Evolutionary conservation across 2,888 invertebrate genomes (phyloP).

Genomic region (Synergus gifuensis): DNA sequence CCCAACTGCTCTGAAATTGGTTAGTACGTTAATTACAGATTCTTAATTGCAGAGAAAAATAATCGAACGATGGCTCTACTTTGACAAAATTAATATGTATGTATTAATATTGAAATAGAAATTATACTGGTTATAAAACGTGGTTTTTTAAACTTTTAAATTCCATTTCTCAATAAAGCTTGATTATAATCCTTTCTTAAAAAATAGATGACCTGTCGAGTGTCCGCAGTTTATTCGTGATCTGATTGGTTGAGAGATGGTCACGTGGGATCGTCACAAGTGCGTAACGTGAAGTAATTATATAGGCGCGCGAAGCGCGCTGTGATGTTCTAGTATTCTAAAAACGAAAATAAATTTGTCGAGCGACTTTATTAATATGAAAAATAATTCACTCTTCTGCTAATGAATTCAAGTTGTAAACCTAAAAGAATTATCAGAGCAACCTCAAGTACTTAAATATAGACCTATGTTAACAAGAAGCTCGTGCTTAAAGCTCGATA

Average conservation of each 20-base stretch:
- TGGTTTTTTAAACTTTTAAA: neutral
- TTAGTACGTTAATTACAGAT: conserved; percentile 34
- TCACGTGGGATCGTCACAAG: too few species aligned
- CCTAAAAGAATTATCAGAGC: conserved; percentile 10
- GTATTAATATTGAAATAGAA: too few species aligned
- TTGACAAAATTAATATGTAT: too few species aligned
- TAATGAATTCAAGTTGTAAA: neutral
- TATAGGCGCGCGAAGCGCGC: too few species aligned
- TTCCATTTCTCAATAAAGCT: neutral
- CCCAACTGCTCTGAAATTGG: conserved; percentile 23
- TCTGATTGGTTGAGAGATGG: too few species aligned
- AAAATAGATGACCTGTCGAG: too few species aligned
- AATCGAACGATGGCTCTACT: neutral
- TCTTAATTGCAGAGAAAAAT: conserved; percentile 19
- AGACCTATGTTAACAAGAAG: conserved; percentile 32
- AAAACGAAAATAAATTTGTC: neutral
- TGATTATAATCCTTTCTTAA: too few species aligned
- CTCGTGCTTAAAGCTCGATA: conserved; percentile 37
- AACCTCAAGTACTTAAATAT: conserved; percentile 22
- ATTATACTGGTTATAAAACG: too few species aligned
- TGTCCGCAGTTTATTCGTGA: too few species aligned
- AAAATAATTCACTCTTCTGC: neutral
- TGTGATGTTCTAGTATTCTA: too few species aligned
- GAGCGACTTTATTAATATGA: neutral
- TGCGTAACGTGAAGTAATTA: too few species aligned